Percentiles rank a stretch among this genome's conserved stretches.
These are phyloP conservation scores for Emydura subglobosa DNA, from an alignment of 2,113 vertebrate species.

Conservation along the genomic window DNA sequence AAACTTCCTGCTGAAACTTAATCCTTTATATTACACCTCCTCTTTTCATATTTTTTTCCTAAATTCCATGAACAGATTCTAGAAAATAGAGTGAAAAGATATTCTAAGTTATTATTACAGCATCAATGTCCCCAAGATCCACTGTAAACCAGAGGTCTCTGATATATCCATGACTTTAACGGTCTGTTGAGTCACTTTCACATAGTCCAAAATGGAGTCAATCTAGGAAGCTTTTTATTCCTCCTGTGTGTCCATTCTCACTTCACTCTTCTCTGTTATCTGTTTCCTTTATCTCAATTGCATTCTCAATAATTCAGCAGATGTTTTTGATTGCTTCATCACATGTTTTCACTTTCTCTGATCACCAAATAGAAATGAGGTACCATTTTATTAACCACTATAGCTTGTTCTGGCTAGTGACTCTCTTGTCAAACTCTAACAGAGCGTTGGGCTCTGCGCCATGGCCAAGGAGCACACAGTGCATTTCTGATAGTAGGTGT, in stretches of 20 bases:
- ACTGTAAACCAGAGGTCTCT: neutral
- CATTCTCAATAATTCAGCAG: neutral
- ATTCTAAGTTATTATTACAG: neutral
- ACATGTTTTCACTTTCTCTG: neutral
- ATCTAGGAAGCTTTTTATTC: neutral
- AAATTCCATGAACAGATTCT: neutral
- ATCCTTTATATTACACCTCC: accelerated
- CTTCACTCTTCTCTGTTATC: accelerated
- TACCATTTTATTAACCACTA: accelerated
- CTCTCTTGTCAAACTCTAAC: neutral
- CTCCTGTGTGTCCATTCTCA: constrained; percentile 15
- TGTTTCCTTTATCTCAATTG: neutral
- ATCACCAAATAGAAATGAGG: accelerated
- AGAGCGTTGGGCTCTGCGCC: neutral
- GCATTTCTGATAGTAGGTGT: neutral
- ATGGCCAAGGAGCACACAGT: neutral
- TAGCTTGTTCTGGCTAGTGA: neutral
- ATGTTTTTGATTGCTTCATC: neutral
- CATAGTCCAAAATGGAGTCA: accelerated
- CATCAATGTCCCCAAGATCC: accelerated
- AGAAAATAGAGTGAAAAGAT: neutral
- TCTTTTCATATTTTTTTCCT: accelerated
- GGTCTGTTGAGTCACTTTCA: neutral
- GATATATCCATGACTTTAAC: no score
- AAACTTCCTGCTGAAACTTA: neutral